phyloP scores from a whole-genome alignment of 2,113 vertebrate genomes.

The Scatophagus argus region DNA sequence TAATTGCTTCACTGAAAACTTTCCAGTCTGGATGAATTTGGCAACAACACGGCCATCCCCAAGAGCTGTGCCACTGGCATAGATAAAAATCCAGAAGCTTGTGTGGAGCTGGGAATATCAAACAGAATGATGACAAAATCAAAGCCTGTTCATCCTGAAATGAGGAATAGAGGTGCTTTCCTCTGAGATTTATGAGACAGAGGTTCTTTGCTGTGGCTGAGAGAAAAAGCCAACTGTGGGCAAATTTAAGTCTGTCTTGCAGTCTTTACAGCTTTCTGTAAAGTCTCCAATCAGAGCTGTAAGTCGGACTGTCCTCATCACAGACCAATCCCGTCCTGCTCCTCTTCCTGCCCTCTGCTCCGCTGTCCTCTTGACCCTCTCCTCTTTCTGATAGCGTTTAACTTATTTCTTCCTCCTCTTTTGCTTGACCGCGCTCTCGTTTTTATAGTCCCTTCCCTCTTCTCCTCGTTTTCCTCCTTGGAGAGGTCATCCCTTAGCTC shows the following conservation, averaged over 20 bases:
- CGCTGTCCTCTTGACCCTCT: conserved; percentile 58
- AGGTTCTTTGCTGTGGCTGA: conserved; percentile 41
- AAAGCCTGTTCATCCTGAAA: conserved; percentile 29
- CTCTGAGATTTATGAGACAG: conserved; percentile 49
- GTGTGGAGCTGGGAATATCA: background rate
- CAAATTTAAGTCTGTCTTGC: conserved; percentile 39
- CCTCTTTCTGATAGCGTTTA: conserved; percentile 55
- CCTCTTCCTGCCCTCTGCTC: conserved; percentile 41
- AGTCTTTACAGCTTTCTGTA: conserved; percentile 45
- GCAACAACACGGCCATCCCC: background rate
- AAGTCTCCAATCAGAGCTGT: conserved; percentile 55
- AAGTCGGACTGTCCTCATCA: conserved; percentile 52
- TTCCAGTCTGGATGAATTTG: background rate
- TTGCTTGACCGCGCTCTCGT: conserved; percentile 29
- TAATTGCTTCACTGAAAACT: background rate
- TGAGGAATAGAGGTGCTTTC: conserved; percentile 24
- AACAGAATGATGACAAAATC: conserved; percentile 33
- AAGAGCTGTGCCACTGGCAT: background rate
- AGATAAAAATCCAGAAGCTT: conserved; percentile 10
- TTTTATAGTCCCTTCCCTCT: conserved; percentile 51
- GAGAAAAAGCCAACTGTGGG: conserved; percentile 18
- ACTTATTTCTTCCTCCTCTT: conserved; percentile 48
- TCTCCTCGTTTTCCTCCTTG: conserved; percentile 61
- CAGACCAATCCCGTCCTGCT: conserved; percentile 55
- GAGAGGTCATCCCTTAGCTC: conserved; percentile 67